These are phyloP conservation scores for Austrolebias charrua DNA, from an alignment of 2,797 vertebrate species.

Conservation along the genomic window DNA sequence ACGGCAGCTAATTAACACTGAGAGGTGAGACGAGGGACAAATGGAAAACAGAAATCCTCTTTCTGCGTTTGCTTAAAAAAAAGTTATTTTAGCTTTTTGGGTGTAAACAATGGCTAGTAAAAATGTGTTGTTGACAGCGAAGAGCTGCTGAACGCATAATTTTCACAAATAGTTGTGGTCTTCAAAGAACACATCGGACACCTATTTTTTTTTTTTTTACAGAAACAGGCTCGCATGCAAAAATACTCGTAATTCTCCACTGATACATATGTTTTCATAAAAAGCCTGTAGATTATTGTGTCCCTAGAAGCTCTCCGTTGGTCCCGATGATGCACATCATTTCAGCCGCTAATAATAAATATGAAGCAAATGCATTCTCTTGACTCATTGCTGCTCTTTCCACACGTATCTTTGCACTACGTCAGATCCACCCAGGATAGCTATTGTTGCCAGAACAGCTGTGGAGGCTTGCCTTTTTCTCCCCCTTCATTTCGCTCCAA, in stretches of 20 bases:
- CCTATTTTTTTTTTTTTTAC: neutral
- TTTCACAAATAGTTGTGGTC: constrained; percentile 3
- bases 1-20: constrained; percentile 62
- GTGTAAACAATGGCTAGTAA: constrained; percentile 27
- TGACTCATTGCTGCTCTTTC: constrained; percentile 24
- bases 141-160: neutral
- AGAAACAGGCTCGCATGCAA: neutral
- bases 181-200: constrained; percentile 1
- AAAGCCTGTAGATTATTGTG: constrained; percentile 17
- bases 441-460: constrained; percentile 53
- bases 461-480: constrained; percentile 29
- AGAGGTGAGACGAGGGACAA: constrained; percentile 48
- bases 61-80: constrained; percentile 8
- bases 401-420: constrained; percentile 50
- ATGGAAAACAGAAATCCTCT: constrained; percentile 43
- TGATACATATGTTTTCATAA: constrained; percentile 12
- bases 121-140: constrained; percentile 12
- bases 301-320: constrained; percentile 13
- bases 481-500: neutral
- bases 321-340: constrained; percentile 27
- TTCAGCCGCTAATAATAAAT: constrained; percentile 43
- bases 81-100: constrained; percentile 27
- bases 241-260: neutral
- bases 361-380: constrained; percentile 39
- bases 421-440: constrained; percentile 46